Evolutionary conservation across 2,113 vertebrate species (phyloP).

Genomic region (Rhinichthys klamathensis): DNA sequence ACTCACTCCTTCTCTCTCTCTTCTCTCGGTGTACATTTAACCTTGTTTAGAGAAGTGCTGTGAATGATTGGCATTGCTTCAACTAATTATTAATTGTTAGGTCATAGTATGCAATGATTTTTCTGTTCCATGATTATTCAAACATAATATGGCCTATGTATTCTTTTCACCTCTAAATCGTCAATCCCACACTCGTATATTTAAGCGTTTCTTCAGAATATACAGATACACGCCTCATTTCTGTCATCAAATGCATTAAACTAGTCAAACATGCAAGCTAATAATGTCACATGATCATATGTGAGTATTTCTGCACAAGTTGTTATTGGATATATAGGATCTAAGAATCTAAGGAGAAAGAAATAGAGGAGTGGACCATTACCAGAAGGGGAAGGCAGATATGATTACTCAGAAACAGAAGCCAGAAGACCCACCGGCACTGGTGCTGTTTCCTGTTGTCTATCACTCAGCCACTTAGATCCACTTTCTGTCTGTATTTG

Average conservation of each 20-base stretch:
- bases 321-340: background rate
- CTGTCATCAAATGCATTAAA: slow-evolving; percentile 13
- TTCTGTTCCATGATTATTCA: background rate
- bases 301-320: background rate
- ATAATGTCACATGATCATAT: background rate
- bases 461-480: background rate
- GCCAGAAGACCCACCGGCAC: background rate
- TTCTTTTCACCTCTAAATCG: background rate
- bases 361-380: background rate
- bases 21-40: background rate
- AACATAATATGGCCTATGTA: background rate
- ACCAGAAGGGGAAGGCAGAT: background rate
- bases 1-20: background rate
- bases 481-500: slow-evolving; percentile 26
- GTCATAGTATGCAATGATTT: background rate
- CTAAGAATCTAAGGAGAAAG: background rate
- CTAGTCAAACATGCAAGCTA: background rate
- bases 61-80: background rate
- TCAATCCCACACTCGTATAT: background rate
- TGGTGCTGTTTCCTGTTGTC: background rate
- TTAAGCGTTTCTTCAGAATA: background rate
- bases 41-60: background rate
- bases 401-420: background rate
- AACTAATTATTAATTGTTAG: background rate
- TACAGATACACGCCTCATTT: background rate